phyloP scores from a whole-genome alignment of 2,113 vertebrate species.

The Varanus komodoensis region DNA sequence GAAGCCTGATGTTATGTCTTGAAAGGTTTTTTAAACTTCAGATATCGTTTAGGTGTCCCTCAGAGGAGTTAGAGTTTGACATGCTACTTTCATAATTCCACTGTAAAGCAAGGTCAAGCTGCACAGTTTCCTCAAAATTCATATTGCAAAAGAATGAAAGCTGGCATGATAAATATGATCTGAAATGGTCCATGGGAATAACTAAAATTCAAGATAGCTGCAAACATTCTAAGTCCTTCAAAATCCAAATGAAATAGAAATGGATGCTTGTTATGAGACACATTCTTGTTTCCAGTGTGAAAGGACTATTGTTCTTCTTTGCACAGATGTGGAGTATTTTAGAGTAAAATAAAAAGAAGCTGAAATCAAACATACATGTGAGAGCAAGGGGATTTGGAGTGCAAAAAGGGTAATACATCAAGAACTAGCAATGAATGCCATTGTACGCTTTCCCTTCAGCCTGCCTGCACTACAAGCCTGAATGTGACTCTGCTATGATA shows the following conservation, averaged over 20 bases:
- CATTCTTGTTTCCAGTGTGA: not conserved
- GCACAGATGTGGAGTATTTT: not conserved
- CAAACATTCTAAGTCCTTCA: not conserved
- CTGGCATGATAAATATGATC: too few relatives aligned
- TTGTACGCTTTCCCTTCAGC: not conserved
- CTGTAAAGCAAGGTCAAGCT: not conserved
- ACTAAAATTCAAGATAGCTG: not conserved
- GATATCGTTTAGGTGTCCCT: not conserved
- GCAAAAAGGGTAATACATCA: not conserved
- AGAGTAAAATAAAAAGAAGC: not conserved
- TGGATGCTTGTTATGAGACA: not conserved
- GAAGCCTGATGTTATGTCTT: not conserved
- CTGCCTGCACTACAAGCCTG: not conserved
- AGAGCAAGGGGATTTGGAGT: not conserved
- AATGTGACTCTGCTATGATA: not conserved
- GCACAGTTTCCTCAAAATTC: not conserved
- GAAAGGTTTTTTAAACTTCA: slow-evolving; percentile 7
- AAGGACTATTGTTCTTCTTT: not conserved
- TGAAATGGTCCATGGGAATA: not conserved
- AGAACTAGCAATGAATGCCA: not conserved
- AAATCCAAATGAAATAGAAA: not conserved
- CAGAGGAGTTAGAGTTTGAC: not conserved
- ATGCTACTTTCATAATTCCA: not conserved
- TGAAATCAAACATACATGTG: not conserved
- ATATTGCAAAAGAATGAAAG: not conserved